Evolutionary conservation across 2,888 invertebrate species (phyloP).

Genomic region (Tetrapedia diversipes): DNA sequence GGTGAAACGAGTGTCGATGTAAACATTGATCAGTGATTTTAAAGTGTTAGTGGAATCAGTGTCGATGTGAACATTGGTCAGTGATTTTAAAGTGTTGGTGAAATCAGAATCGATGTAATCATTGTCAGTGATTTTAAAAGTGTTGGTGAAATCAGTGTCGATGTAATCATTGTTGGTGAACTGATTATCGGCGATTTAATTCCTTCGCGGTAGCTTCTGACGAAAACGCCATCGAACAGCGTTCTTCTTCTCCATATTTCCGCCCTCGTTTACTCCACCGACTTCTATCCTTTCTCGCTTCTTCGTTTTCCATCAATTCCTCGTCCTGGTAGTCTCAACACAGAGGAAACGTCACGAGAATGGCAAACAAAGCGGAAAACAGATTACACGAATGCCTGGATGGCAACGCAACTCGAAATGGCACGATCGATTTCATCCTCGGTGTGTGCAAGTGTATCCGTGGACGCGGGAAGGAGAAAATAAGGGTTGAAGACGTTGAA

Average conservation of each 20-base stretch:
- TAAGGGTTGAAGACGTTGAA: neutral
- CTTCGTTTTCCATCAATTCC: neutral
- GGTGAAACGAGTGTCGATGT: too few species aligned
- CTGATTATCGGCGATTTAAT: too few species aligned
- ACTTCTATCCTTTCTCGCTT: neutral
- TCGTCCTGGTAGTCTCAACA: neutral
- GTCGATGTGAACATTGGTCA: too few species aligned
- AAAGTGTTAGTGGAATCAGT: too few species aligned
- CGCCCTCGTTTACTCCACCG: neutral
- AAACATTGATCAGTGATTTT: too few species aligned
- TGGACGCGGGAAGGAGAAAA: neutral
- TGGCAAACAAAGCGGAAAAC: conserved; percentile 69
- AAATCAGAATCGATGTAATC: too few species aligned
- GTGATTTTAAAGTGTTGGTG: too few species aligned
- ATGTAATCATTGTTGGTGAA: too few species aligned
- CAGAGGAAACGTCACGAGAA: conserved; percentile 29
- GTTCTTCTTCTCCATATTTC: neutral
- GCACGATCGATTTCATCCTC: conserved; percentile 60
- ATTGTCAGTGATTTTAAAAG: too few species aligned
- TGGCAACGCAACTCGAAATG: conserved; percentile 60
- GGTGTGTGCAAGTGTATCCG: neutral
- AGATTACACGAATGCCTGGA: conserved; percentile 61
- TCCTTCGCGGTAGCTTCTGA: neutral
- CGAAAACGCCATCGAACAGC: conserved; percentile 5
- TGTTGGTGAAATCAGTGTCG: too few species aligned